phyloP scores from a whole-genome alignment of 2,888 invertebrate species.

The Parapristionchus giblindavisi region DNA sequence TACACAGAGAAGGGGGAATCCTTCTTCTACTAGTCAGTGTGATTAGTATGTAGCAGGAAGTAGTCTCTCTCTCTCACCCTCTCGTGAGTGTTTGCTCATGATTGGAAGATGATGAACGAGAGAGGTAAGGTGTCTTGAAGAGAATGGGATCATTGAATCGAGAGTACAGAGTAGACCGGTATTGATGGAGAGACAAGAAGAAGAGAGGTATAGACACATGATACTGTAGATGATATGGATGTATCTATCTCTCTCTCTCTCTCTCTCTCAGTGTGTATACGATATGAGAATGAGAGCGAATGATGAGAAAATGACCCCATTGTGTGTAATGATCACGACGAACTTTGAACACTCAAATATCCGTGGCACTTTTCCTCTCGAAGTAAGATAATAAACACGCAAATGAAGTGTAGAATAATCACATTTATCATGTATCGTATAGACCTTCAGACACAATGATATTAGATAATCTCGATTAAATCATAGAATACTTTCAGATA shows the following conservation, averaged over 20 bases:
- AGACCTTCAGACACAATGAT: background rate
- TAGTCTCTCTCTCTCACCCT: too few species aligned
- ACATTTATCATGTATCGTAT: background rate
- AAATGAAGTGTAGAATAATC: background rate
- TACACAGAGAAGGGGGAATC: too few species aligned
- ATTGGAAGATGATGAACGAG: background rate
- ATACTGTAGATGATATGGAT: background rate
- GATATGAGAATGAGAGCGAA: background rate
- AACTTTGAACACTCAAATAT: too few species aligned
- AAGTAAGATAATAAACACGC: background rate
- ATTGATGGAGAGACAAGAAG: background rate
- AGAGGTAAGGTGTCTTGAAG: background rate
- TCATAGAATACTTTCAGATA: constrained; percentile 56
- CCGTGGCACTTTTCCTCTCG: too few species aligned
- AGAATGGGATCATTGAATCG: constrained; percentile 3
- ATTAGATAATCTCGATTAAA: background rate
- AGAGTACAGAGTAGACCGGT: background rate
- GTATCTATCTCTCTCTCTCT: background rate
- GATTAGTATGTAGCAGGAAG: too few species aligned
- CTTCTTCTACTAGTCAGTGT: too few species aligned
- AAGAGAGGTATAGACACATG: background rate
- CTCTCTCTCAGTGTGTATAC: background rate
- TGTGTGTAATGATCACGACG: too few species aligned
- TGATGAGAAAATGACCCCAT: too few species aligned
- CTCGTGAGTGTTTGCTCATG: too few species aligned